phyloP scores from a whole-genome alignment of 1,140 invertebrate species.

The Ptiloglossa arizonensis region DNA sequence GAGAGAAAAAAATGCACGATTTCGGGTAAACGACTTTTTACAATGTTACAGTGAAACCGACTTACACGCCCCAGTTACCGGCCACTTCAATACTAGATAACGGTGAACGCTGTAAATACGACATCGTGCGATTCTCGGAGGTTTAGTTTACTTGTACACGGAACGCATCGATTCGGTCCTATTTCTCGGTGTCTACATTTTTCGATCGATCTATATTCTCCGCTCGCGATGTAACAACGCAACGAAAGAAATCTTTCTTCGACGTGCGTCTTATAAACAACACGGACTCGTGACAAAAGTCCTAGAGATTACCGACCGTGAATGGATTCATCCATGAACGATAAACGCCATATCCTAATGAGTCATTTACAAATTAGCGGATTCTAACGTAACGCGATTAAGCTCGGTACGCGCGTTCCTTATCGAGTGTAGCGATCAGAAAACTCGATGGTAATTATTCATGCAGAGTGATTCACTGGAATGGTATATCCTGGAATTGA shows the following conservation, averaged over 20 bases:
- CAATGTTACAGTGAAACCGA: not conserved
- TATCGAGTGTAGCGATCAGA: conserved; percentile 49
- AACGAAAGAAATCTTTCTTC: no score
- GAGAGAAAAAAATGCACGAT: no score
- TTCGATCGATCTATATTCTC: no score
- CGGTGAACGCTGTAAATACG: not conserved
- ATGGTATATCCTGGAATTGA: conserved; percentile 60
- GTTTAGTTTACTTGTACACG: not conserved
- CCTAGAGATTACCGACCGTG: not conserved
- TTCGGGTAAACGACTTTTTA: no score
- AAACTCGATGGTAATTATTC: conserved; percentile 50
- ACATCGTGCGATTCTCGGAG: not conserved
- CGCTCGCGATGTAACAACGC: no score
- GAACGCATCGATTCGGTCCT: not conserved
- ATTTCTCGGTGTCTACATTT: not conserved
- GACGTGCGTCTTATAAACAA: no score
- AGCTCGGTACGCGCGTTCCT: conserved; percentile 1
- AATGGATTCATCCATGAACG: not conserved
- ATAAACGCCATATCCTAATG: conserved; percentile 20
- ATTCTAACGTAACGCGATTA: conserved; percentile 37
- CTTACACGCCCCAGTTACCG: not conserved
- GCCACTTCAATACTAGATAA: not conserved
- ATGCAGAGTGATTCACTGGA: conserved; percentile 56
- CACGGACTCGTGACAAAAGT: no score
- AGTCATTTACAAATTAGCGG: conserved; percentile 32